phyloP scores from a whole-genome alignment of 2,888 invertebrate genomes.

The Lycophotia porphyrea region DNA sequence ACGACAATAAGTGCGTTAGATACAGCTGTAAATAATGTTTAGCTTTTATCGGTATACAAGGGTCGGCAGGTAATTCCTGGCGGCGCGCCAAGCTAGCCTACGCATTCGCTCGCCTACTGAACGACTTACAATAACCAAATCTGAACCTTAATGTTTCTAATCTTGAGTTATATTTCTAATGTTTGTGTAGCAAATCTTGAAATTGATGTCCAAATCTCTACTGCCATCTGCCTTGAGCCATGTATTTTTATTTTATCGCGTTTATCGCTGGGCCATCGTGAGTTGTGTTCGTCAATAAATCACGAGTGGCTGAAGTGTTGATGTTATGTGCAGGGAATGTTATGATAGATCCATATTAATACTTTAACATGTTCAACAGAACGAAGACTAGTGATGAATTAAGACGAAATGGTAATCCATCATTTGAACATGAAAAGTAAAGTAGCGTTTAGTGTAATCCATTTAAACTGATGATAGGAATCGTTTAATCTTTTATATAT shows the following conservation, averaged over 20 bases:
- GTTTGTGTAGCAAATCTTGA: constrained; percentile 72
- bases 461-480: constrained; percentile 35
- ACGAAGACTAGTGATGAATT: constrained; percentile 53
- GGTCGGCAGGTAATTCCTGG: constrained; percentile 88
- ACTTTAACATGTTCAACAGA: constrained; percentile 51
- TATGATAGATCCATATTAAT: constrained; percentile 67
- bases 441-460: constrained; percentile 41
- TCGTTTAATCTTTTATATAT: constrained; percentile 44
- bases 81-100: constrained; percentile 82
- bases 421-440: constrained; percentile 35
- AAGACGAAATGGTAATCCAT: constrained; percentile 59
- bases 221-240: constrained; percentile 83
- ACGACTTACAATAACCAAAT: constrained; percentile 63
- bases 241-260: constrained; percentile 84
- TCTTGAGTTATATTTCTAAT: constrained; percentile 68
- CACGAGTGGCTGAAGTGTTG: constrained; percentile 68
- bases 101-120: constrained; percentile 79
- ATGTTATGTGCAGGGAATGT: constrained; percentile 68
- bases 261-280: constrained; percentile 77
- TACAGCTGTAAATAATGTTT: constrained; percentile 85
- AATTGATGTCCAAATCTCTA: constrained; percentile 87
- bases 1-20: constrained; percentile 80
- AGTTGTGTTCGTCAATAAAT: constrained; percentile 75
- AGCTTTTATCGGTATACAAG: constrained; percentile 86
- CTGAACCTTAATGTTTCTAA: constrained; percentile 66